Evolutionary conservation across 1,140 invertebrate genomes (phyloP), one percentile per base, ranked within the genome.

Genomic region (Drosophila orosa): DNA sequence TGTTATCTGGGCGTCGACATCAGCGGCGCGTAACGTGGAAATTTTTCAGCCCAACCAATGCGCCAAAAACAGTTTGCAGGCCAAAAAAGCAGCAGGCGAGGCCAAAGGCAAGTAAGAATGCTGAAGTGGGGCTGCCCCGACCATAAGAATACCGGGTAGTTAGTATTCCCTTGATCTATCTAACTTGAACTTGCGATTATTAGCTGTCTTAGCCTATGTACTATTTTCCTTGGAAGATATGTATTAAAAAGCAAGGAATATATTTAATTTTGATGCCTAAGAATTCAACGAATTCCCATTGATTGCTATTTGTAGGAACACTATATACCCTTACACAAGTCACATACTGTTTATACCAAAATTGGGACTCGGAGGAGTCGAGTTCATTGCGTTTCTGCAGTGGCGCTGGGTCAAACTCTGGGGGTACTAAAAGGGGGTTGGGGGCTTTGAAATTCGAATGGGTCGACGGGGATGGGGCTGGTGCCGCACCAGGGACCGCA

Each of bases 1-100:
- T 89, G 76, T 83, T 89, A 89, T 89, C 84, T 89, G 73, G 55
- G 74, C 77, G 77, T 80, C 68, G 87, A 82, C 84, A 89, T 89
- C 84, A 61, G 50, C 48, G 55, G 62, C 77, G 84, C 84, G 85
- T 78, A 89, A 84, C 77, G 77, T 66, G 58, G 63, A 76, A 67
- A 89, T 68, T 87, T 83, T 80, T 77, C 80, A 83, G 76, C 44
- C 59, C 76, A 80, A 25, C 74, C 76, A 63, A 67, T 75, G 55
- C 84, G 78, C 67, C 84, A 83, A 89, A 89, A 83, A 79, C 63
- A 58, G 48, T 77, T 66, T 50, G 39, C 68, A 40, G 59, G 42
- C 52, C 60, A 55, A 65, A 73, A 73, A 65, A 62, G 72, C 77
- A 69, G 63, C 79, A 73, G 61, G 61, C 78, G 52, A 65, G 73